These are phyloP conservation scores for Melipona beecheii DNA, from an alignment of 2,888 invertebrate species.

Conservation along the genomic window DNA sequence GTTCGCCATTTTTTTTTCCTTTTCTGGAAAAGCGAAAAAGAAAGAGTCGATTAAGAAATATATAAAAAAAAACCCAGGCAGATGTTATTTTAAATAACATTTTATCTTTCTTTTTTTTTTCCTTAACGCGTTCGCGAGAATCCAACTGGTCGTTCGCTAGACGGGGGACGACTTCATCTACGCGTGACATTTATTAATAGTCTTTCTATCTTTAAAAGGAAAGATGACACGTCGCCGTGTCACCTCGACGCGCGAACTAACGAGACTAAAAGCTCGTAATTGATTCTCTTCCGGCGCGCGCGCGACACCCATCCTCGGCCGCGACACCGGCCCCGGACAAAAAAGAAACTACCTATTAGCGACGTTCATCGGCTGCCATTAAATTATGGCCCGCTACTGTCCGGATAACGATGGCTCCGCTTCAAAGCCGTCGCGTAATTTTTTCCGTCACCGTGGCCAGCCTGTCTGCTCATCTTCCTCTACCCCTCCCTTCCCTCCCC, in stretches of 20 bases:
- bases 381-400: constrained; percentile 55
- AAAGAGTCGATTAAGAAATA: background rate
- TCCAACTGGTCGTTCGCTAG: constrained; percentile 25
- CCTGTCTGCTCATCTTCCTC: background rate
- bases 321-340: constrained; percentile 44
- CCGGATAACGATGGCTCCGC: constrained; percentile 46
- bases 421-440: constrained; percentile 43
- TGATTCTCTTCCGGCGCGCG: constrained; percentile 69
- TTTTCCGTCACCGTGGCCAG: constrained; percentile 4
- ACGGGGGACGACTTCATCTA: constrained; percentile 63
- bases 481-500: no score
- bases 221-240: constrained; percentile 65
- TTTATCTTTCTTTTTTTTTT: background rate
- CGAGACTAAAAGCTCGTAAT: constrained; percentile 73
- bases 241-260: constrained; percentile 66
- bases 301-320: constrained; percentile 23
- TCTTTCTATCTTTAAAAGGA: constrained; percentile 71
- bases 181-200: constrained; percentile 70
- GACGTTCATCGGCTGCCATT: constrained; percentile 68
- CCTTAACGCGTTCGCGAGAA: background rate
- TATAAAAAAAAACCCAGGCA: constrained; percentile 31
- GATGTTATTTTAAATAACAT: constrained; percentile 21
- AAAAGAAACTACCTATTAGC: constrained; percentile 69
- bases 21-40: background rate
- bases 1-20: background rate